These are phyloP conservation scores for Etheostoma perlongum DNA, from an alignment of 2,797 vertebrate genomes.

Conservation along the genomic window DNA sequence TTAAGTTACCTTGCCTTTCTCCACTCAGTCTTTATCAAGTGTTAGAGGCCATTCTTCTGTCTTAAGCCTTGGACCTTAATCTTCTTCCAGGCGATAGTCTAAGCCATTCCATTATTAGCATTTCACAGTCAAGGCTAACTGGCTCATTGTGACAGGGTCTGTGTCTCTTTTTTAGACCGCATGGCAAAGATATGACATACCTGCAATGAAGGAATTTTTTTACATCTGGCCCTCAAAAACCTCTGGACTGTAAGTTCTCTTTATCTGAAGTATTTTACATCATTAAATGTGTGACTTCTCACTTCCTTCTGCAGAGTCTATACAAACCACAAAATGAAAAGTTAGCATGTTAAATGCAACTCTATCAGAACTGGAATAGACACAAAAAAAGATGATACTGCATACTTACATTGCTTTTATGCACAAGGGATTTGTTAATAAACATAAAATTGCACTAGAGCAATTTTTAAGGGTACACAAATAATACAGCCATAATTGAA, in stretches of 20 bases:
- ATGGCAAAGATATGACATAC: constrained; percentile 56
- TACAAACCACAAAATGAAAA: neutral
- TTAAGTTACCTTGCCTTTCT: constrained; percentile 68
- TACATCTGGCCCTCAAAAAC: neutral
- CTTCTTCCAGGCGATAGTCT: constrained; percentile 80
- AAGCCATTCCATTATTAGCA: constrained; percentile 86
- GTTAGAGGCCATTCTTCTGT: constrained; percentile 72
- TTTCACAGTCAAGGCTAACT: constrained; percentile 78
- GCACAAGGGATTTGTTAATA: too few species aligned
- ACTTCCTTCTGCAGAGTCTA: neutral
- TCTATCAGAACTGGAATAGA: neutral
- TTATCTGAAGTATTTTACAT: neutral
- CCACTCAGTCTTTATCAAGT: constrained; percentile 69
- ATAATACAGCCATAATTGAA: too few species aligned
- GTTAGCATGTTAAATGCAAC: neutral
- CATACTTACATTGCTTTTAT: neutral
- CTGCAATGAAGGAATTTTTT: neutral
- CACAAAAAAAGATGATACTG: neutral
- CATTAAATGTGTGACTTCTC: neutral
- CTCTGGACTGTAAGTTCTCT: neutral
- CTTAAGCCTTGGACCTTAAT: constrained; percentile 84
- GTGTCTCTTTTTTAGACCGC: constrained; percentile 37
- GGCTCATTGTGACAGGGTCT: constrained; percentile 50
- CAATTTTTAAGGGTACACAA: too few species aligned
- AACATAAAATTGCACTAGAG: too few species aligned